These are phyloP conservation scores for Oscheius sp. DNA, from an alignment of 1,140 invertebrate species.

Conservation along the genomic window DNA sequence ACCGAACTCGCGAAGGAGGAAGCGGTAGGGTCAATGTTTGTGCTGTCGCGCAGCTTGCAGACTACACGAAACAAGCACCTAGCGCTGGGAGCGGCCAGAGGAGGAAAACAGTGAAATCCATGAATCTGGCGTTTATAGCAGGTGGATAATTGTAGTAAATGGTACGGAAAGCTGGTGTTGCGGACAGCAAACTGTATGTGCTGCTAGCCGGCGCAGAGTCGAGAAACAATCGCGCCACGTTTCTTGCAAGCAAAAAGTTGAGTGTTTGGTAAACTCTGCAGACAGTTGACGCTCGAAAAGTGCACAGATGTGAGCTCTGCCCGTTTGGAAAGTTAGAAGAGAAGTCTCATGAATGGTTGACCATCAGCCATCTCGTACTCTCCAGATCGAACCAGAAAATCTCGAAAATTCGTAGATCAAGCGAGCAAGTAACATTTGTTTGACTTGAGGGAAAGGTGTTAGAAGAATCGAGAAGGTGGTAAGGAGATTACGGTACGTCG, in stretches of 20 bases:
- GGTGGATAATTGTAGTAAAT: too few species aligned
- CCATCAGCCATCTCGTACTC: too few species aligned
- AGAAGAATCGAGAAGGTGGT: neutral
- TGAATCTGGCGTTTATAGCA: too few species aligned
- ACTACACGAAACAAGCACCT: neutral
- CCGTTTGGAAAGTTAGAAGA: neutral
- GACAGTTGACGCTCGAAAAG: neutral
- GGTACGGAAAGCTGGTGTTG: too few species aligned
- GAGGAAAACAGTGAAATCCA: too few species aligned
- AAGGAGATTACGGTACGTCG: neutral
- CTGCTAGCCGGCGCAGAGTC: neutral
- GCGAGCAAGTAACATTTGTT: too few species aligned
- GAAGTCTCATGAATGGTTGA: neutral
- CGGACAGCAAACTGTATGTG: too few species aligned
- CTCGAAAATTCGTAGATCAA: too few species aligned
- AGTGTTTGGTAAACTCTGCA: conserved; percentile 10
- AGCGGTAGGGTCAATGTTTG: conserved; percentile 3
- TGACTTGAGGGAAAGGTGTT: too few species aligned
- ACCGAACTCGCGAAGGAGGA: conserved; percentile 3
- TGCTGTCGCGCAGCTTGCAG: conserved; percentile 12
- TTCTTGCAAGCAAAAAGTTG: conserved; percentile 1
- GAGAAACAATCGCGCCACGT: conserved; percentile 1
- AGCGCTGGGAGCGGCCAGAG: too few species aligned
- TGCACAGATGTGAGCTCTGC: neutral
- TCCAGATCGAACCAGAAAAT: neutral